Base-by-base conservation (phyloP, 2,113 vertebrate genomes). In the Labeo catla region DNA sequence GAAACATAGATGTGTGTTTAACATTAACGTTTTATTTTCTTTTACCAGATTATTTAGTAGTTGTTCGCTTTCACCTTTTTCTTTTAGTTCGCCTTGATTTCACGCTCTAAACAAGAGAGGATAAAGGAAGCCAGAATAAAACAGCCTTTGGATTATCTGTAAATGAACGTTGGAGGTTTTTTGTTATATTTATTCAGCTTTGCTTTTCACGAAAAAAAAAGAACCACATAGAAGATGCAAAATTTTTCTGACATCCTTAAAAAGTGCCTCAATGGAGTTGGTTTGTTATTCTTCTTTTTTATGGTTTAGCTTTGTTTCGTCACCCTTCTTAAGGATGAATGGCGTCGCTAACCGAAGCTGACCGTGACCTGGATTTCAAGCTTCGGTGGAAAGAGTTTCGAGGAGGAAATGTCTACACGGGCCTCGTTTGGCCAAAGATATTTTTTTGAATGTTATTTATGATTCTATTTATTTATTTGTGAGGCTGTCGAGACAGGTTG, bases 241-340 rank as follows among this genome's bases (percentile, higher is more conserved):
- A 86, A 72, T 89, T 93, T 94, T 93, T 92, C 93, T 87, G 90
- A 92, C 92, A 93, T 95, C 92, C 91, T 93, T 93, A 93, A 93
- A 93, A 95, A 95, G 94, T 95, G 94, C 94, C 95, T 95, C 92
- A 89, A 93, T 93, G 91, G 91, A 90, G 91, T 93, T 93, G 88
- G 91, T 93, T 87, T 91, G 76, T 92, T 89, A 88, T 90, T 91
- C 74, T 86, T 91, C 87, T 86, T 85, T 39, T 70, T 90, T 90
- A 91, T 74, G 78, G 89, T 90, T 88, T 87, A 89, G 15, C 19
- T 81, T 57, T 63, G 21, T 59, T 73, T 84, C 72, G 28, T 82
- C 65, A 52, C 65, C 28, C 47, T 54, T 28, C 47, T 70, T 81
- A 68, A 59, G 84, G 84, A 84, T 74, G 84, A 87, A 84, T 81